Percentiles rank a stretch among this genome's conserved stretches.
Conservation (phyloP, 2,888 invertebrate species). For the Agonopterix arenella region DNA sequence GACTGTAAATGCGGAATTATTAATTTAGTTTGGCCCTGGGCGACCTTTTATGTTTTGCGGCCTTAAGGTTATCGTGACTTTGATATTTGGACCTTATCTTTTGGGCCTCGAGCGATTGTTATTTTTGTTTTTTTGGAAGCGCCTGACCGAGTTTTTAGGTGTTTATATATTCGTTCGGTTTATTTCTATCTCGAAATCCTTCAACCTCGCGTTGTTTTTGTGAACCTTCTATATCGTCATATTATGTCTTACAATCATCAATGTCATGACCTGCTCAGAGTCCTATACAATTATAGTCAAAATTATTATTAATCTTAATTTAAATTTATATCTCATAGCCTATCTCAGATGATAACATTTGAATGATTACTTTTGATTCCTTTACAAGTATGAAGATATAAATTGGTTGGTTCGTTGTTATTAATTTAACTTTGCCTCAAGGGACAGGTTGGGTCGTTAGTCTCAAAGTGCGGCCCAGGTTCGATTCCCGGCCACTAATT, state of each 20-base stretch:
- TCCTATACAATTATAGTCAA: too few species aligned
- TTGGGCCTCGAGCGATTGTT: slow-evolving; percentile 15
- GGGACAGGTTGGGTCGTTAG: slow-evolving; percentile 50
- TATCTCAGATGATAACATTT: slow-evolving; percentile 2
- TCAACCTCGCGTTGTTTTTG: too few species aligned
- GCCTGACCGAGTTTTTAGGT: slow-evolving; percentile 13
- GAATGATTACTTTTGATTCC: slow-evolving; percentile 18
- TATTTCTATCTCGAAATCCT: too few species aligned
- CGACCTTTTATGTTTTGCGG: slow-evolving; percentile 28
- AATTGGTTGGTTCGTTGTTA: slow-evolving; percentile 43
- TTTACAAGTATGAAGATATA: slow-evolving; percentile 43
- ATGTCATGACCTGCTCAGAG: too few species aligned
- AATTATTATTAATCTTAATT: not conserved
- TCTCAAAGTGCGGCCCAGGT: slow-evolving; percentile 39
- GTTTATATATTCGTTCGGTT: too few species aligned
- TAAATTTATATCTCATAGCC: slow-evolving; percentile 19
- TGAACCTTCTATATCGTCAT: too few species aligned
- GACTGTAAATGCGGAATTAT: slow-evolving; percentile 36
- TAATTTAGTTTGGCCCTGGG: slow-evolving; percentile 37
- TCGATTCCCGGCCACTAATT: slow-evolving; percentile 53
- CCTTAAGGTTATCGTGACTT: slow-evolving; percentile 37
- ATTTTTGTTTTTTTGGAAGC: slow-evolving; percentile 15
- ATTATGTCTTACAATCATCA: too few species aligned
- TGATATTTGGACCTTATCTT: slow-evolving; percentile 28
- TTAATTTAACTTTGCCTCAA: slow-evolving; percentile 44